Conservation (phyloP, 2,888 invertebrate species). For the Aleiodes alternator region DNA sequence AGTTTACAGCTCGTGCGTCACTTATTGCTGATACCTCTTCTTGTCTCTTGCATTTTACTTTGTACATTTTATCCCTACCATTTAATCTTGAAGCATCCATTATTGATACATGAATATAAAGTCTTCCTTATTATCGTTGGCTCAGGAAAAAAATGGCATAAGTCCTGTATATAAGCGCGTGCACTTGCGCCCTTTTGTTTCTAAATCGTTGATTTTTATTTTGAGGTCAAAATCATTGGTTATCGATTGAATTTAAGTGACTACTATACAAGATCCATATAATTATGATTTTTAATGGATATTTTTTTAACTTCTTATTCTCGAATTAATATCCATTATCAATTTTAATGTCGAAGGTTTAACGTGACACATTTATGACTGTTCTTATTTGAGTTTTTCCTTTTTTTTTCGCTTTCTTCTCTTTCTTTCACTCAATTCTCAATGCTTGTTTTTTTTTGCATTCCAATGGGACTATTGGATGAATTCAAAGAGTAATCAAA, state of each 20-base stretch:
- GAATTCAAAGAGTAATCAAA: slow-evolving; percentile 2
- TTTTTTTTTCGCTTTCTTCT: background rate
- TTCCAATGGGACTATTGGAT: background rate
- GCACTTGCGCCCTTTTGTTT: too few relatives aligned
- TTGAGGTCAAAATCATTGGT: slow-evolving; percentile 37
- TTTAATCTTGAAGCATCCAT: slow-evolving; percentile 24
- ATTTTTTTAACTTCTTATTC: background rate
- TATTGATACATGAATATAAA: slow-evolving; percentile 40
- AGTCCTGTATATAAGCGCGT: too few relatives aligned
- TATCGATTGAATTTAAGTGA: slow-evolving; percentile 43
- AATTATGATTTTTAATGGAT: slow-evolving; percentile 28
- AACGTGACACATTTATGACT: slow-evolving; percentile 29
- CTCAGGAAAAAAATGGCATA: too few relatives aligned
- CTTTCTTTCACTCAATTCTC: background rate
- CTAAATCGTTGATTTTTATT: background rate
- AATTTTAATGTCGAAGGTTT: slow-evolving; percentile 6
- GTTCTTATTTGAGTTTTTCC: background rate
- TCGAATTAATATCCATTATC: slow-evolving; percentile 16
- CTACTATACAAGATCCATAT: slow-evolving; percentile 18
- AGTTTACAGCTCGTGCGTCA: slow-evolving; percentile 48
- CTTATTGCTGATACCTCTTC: slow-evolving; percentile 43
- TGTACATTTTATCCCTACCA: slow-evolving; percentile 17
- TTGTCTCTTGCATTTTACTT: slow-evolving; percentile 32
- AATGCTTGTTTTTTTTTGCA: background rate
- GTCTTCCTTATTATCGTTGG: too few relatives aligned